Base-by-base conservation (phyloP, 2,888 invertebrate genomes). In the Chironomus riparius region DNA sequence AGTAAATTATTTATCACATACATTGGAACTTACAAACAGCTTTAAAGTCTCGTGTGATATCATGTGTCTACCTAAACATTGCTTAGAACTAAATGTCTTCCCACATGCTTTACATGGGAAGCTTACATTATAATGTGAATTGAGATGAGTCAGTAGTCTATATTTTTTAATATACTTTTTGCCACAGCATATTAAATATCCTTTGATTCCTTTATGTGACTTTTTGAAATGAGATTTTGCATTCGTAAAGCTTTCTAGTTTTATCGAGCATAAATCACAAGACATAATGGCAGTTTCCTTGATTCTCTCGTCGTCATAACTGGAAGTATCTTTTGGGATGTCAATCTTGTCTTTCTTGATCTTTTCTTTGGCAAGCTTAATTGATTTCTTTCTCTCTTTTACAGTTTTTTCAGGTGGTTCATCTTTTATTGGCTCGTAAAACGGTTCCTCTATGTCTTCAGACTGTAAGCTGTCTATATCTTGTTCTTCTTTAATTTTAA, bases 131-230 rank as follows among this genome's bases (percentile, higher is more conserved):
- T 21, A 68, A 48, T 74, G 74, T 2, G 65, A 47, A 18, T 74
- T 74, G 1, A 74, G 48, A 48, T 74, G 74, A 10, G 65, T 68
- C 5, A 74, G 61, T 4, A 74, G 24, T 5, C 68, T 65, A 15
- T 47, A 74, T 24, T 68, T 15, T 15, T 74, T 61, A 5, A 21
- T 22, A 15, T 48, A 73, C 6, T 38, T 38, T n/a, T 61, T 18
- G 4, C 38, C 68, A 28, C 74, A 74, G 15, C 74, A 74, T 22
- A 18, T 24, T 13, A 74, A 18, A 22, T 74, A 74, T 22, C 74
- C 74, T 68, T 65, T 28, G 2, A 48, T 21, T 13, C 12, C 38
- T 38, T 38, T 24, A 10, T 73, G 74, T 13, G 12, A 3, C 13
- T 47, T 21, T 48, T 47, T 74, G 48, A 47, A 74, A 15, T 74